Base-by-base conservation (phyloP, 2,888 invertebrate species). In the Furcula furcula region DNA sequence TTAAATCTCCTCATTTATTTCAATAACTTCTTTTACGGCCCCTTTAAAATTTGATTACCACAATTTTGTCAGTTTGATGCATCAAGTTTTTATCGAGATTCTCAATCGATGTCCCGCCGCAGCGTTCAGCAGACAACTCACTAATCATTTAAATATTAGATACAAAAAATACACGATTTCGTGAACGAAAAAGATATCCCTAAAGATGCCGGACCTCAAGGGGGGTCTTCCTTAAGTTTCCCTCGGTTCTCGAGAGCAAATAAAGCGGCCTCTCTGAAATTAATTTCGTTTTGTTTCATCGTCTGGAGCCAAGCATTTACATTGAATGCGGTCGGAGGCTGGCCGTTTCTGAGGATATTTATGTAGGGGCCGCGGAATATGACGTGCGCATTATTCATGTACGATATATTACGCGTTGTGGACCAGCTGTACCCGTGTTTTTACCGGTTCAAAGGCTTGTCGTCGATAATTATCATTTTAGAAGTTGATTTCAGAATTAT, bases 251-350 rank as follows among this genome's bases (percentile, higher is more conserved):
- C 61, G 49, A 66, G 71, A 81, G 78, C 79, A 83, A 81, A 81
- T 81, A 83, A 81, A 76, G 75, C 78, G 76, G 81, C 74, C 75
- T 73, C 77, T 84, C 76, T 75, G 76, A 88, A 86, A 87, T 87
- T 87, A 87, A 88, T 87, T 87, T 88, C 50, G 80, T 87, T 87
- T 87, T 87, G 87, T 87, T 87, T 87, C 76, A 76, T 68, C 81
- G 85, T 87, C 84, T 85, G 84, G 76, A 75, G 77, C 71, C 76
- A 55, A 57, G 76, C 81, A 88, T 88, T 88, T 85, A 87, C 87
- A 88, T 88, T 88, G 83, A 88, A 87, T 87, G 83, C 80, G 78
- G 75, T 78, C 72, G 81, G 82, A 79, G 84, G 83, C 84, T 77
- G 80, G 76, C 69, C 71, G 77, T 71, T 81, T 72, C 71, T 75